Evolutionary conservation across 2,888 invertebrate genomes (phyloP).

Genomic region (Agrochola lychnidis): DNA sequence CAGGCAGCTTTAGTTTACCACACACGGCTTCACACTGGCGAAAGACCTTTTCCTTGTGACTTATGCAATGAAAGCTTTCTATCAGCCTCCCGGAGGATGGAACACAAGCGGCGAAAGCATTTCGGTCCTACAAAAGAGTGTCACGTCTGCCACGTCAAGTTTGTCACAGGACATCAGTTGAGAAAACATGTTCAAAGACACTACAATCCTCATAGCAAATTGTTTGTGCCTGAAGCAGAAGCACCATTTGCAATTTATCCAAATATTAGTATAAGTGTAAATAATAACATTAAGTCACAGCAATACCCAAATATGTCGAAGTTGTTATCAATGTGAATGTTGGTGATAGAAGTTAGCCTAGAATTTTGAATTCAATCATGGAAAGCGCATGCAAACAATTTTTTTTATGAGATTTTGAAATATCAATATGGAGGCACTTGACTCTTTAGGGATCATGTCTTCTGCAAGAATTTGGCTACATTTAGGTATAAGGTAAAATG

Average conservation of each 20-base stretch:
- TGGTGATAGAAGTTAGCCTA: neutral
- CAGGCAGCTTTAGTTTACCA: conserved; percentile 82
- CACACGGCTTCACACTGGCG: conserved; percentile 84
- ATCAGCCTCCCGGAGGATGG: conserved; percentile 82
- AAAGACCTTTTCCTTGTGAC: conserved; percentile 83
- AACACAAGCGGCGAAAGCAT: conserved; percentile 81
- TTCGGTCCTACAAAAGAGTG: conserved; percentile 82
- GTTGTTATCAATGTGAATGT: conserved; percentile 54
- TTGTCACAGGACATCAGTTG: conserved; percentile 75
- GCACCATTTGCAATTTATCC: conserved; percentile 35
- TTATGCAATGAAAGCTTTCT: conserved; percentile 82
- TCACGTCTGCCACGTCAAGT: conserved; percentile 79
- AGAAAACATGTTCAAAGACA: conserved; percentile 80
- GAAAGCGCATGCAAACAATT: neutral
- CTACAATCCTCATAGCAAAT: conserved; percentile 82
- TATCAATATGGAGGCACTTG: neutral
- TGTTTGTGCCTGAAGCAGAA: conserved; percentile 72
- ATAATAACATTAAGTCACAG: conserved; percentile 52
- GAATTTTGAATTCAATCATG: neutral
- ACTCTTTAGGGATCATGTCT: too few relatives aligned
- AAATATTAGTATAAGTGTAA: conserved; percentile 33
- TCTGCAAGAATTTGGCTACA: neutral
- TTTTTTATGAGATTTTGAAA: neutral
- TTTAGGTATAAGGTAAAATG: neutral
- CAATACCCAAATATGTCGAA: conserved; percentile 59